Evolutionary conservation across 2,888 invertebrate genomes (phyloP), one percentile per base, ranked within the genome.

Genomic region (Amblyjoppa proteus): DNA sequence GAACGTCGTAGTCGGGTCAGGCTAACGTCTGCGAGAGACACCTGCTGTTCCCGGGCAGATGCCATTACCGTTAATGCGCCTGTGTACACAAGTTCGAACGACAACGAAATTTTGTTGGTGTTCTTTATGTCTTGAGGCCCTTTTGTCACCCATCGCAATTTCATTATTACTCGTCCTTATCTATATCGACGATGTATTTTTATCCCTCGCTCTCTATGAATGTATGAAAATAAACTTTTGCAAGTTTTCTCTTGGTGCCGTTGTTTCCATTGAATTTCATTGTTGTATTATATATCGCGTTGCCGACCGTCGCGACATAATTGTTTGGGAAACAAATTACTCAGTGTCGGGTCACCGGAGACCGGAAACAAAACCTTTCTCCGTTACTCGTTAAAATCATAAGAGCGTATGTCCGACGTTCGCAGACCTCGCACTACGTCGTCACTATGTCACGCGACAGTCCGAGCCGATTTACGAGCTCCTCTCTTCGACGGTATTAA

Each of bases 111-210:
- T 28, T 69, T 28, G 25, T 49, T 49, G 1, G 49, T 6, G 5
- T 49, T 11, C 11, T 25, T 45, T 45, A 1, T 25, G 28, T 7
- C 61, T 41, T 41, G 28, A 6, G 13, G 41, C 28, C 25, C 41
- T 25, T 61, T 66, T 51, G 66, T 76, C 66, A 16, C n/a, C 25
- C 51, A 76, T 76, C 66, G 31, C 66, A 34, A 66, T 76, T 76
- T 76, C 20, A 34, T 76, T 66, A 76, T 76, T 51, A 25, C 75
- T 45, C 53, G 49, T 61, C 20, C 49, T 75, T 34, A 49, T 20
- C 49, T 61, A 49, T 34, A 20, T 49, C 20, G 20, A 64, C n/a
- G 13, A 25, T 41, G 11, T 13, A 25, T 73, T 56, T 38, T 38
- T 41, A 20, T 5, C 6, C 41, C 5, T 41, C 31, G 7, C 3